Evolutionary conservation across 1,140 invertebrate species (phyloP), one percentile per base, ranked within the genome.

Genomic region (Camponotus pennsylvanicus): DNA sequence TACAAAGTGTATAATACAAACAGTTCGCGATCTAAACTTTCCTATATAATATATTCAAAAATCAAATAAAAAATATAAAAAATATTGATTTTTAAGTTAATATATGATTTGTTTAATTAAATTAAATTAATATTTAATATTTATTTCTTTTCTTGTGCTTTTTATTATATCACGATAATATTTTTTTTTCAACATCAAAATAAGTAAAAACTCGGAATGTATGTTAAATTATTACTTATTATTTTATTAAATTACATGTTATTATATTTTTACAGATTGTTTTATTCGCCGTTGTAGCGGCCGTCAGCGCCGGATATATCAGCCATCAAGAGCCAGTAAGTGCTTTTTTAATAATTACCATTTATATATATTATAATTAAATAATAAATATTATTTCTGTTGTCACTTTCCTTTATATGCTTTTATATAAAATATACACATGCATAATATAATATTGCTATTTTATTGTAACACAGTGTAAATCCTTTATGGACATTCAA

Each of bases 281-380:
- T 88, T 89, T 95, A n/a, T 93, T 94, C 89, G 94, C 94, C 86
- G 77, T 94, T 84, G 88, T 95, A 82, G 93, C 92, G 64, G 94
- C 88, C 69, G 93, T 88, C 59, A 89, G 71, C 63, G 92, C 92
- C 34, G 79, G 79, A 83, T 8, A 37, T 13, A 34, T 75, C n/a
- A 5, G 21, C 6, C 8, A 73, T 18, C 42, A 49, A 32, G 40
- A 70, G n/a, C 66, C 66, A 42, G 77, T 66, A 69, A 80, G 77
- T 70, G 55, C 9, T 40, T 32, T 13, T 6, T 52, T 52, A 52
- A 78, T 61, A 76, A 63, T 32, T 27, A 6, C n/a, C 18, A 32
- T 66, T 59, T 34, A 66, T 7, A 11, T 2, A 42, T 40, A 59
- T 59, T 27, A 27, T 27, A 27, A 55, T 18, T 42, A 59, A 40